These are phyloP conservation scores for Sardinella longiceps DNA, from an alignment of 2,797 vertebrate genomes.

Conservation along the genomic window DNA sequence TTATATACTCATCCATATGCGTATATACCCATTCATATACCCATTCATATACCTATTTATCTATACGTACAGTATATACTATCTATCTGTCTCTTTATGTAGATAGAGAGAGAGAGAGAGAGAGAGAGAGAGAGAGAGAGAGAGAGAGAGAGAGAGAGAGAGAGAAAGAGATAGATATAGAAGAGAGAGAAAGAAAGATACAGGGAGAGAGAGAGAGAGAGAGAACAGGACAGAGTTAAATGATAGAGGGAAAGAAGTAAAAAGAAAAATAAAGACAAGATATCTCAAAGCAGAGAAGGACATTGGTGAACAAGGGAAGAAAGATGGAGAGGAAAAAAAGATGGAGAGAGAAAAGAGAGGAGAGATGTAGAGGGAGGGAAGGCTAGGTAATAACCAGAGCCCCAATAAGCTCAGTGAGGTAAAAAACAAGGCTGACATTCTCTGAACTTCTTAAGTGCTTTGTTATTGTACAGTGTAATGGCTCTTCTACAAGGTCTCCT, in stretches of 20 bases:
- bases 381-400: slow-evolving; percentile 34
- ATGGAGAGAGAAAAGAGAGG: neutral
- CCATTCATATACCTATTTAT: no score
- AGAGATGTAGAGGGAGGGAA: neutral
- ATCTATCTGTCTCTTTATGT: no score
- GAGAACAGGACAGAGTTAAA: neutral
- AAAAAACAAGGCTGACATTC: neutral
- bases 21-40: no score
- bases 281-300: no score
- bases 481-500: slow-evolving; percentile 8
- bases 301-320: neutral
- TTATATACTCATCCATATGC: neutral
- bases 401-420: slow-evolving; percentile 32
- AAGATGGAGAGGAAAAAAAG: neutral
- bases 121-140: neutral
- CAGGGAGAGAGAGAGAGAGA: neutral
- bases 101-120: neutral
- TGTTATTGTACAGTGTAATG: slow-evolving; percentile 26
- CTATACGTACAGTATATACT: no score
- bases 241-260: neutral
- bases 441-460: slow-evolving; percentile 32
- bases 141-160: neutral
- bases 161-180: neutral
- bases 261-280: neutral
- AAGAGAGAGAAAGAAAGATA: neutral